Percentiles rank a stretch among this genome's conserved stretches.
phyloP scores from a whole-genome alignment of 2,888 invertebrate genomes.

The Ichneumoninae sp. region DNA sequence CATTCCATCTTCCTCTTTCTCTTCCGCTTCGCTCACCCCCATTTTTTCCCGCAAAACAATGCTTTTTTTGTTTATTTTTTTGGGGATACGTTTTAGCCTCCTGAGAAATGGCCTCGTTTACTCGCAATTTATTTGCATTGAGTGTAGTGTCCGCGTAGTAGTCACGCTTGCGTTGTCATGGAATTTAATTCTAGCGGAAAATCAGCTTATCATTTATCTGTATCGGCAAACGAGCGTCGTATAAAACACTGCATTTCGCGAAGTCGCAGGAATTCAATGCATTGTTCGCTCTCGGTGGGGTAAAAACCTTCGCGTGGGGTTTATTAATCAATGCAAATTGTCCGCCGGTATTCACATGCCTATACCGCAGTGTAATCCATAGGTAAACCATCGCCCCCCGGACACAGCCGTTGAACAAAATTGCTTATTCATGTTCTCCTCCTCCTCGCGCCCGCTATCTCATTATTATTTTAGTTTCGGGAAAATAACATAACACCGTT shows the following conservation, averaged over 20 bases:
- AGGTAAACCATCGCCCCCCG: constrained; percentile 45
- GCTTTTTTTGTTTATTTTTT: constrained; percentile 33
- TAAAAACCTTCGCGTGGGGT: constrained; percentile 9
- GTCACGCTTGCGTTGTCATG: not conserved
- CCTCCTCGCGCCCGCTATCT: constrained; percentile 38
- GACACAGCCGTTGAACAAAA: constrained; percentile 63
- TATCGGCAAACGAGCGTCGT: not conserved
- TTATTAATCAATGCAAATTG: constrained; percentile 62
- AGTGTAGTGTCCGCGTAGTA: not conserved
- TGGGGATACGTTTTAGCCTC: constrained; percentile 12
- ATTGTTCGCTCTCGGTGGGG: constrained; percentile 11
- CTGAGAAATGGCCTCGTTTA: constrained; percentile 48
- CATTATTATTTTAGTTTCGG: constrained; percentile 58
- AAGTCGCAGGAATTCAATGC: not conserved
- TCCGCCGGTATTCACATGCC: not conserved
- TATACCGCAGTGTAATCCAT: not conserved
- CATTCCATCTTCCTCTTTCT: constrained; percentile 44
- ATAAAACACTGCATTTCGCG: not conserved
- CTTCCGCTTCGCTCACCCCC: constrained; percentile 27
- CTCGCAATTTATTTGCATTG: constrained; percentile 40
- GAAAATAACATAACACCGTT: constrained; percentile 29
- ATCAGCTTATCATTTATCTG: not conserved
- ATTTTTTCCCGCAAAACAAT: constrained; percentile 10
- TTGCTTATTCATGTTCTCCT: constrained; percentile 67
- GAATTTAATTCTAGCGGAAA: constrained; percentile 3